These are phyloP conservation scores for Pediacus dermestoides DNA, from an alignment of 2,888 invertebrate species.

Conservation along the genomic window DNA sequence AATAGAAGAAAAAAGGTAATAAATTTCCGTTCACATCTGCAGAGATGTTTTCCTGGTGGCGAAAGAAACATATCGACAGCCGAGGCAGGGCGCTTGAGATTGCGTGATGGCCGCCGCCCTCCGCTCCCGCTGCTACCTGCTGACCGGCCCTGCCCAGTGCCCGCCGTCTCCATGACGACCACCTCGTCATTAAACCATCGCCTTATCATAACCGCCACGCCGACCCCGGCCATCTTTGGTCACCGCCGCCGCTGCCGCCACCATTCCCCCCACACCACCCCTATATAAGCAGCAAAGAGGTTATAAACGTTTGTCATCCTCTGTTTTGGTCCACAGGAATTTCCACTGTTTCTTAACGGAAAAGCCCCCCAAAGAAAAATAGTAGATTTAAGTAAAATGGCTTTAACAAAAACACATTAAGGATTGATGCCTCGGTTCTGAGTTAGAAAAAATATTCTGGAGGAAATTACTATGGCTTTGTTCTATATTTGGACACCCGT, in stretches of 20 bases:
- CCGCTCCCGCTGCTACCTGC: slow-evolving; percentile 44
- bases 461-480: no score
- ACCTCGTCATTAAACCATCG: slow-evolving; percentile 56
- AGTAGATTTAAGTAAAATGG: slow-evolving; percentile 7
- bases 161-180: slow-evolving; percentile 53
- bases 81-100: slow-evolving; percentile 45
- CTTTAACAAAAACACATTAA: slow-evolving; percentile 6
- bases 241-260: slow-evolving; percentile 40
- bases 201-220: slow-evolving; percentile 55
- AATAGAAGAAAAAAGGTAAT: no score
- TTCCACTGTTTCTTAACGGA: slow-evolving; percentile 7
- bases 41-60: no score
- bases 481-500: no score
- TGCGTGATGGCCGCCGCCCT: slow-evolving; percentile 49
- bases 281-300: slow-evolving; percentile 25
- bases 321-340: slow-evolving; percentile 6
- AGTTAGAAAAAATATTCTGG: no score
- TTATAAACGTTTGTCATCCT: slow-evolving; percentile 29
- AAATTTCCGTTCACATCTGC: no score
- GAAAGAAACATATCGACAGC: slow-evolving; percentile 26
- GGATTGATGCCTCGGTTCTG: not conserved
- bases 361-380: slow-evolving; percentile 9
- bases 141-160: slow-evolving; percentile 52
- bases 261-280: slow-evolving; percentile 18
- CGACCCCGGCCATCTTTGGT: slow-evolving; percentile 51